Evolutionary conservation across 1,140 invertebrate species (phyloP).

Genomic region (Eueides isabella): DNA sequence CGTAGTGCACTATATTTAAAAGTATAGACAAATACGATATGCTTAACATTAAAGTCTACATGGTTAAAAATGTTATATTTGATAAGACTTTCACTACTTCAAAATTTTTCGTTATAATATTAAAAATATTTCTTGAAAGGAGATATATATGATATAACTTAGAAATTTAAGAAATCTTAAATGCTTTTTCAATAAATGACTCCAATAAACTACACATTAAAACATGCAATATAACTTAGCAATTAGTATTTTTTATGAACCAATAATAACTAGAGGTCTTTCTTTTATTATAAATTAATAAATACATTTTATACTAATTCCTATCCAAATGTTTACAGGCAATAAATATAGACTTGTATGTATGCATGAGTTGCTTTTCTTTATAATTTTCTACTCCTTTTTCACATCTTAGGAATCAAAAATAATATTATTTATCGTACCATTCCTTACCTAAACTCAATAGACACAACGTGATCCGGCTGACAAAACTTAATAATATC

Average conservation of each 20-base stretch:
- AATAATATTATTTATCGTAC: neutral
- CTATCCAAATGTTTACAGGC: neutral
- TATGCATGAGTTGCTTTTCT: neutral
- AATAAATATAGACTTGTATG: neutral
- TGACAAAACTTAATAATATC: neutral
- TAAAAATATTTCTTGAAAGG: neutral
- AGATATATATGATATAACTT: neutral
- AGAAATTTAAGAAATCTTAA: neutral
- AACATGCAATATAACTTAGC: neutral
- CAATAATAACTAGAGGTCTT: too few relatives aligned
- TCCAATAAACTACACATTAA: neutral
- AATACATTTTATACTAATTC: neutral
- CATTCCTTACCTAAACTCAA: neutral
- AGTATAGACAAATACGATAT: constrained; percentile 32
- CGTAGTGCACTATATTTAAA: constrained; percentile 35
- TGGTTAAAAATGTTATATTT: neutral
- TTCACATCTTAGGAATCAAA: neutral
- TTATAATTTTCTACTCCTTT: neutral
- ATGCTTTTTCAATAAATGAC: neutral
- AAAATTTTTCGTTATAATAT: neutral
- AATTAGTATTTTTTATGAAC: too few relatives aligned
- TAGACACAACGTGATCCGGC: neutral
- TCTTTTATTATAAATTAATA: neutral
- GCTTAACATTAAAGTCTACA: constrained; percentile 1
- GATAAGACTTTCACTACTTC: neutral